phyloP scores from a whole-genome alignment of 2,888 invertebrate species.

The Pseudolycoriella hygida region DNA sequence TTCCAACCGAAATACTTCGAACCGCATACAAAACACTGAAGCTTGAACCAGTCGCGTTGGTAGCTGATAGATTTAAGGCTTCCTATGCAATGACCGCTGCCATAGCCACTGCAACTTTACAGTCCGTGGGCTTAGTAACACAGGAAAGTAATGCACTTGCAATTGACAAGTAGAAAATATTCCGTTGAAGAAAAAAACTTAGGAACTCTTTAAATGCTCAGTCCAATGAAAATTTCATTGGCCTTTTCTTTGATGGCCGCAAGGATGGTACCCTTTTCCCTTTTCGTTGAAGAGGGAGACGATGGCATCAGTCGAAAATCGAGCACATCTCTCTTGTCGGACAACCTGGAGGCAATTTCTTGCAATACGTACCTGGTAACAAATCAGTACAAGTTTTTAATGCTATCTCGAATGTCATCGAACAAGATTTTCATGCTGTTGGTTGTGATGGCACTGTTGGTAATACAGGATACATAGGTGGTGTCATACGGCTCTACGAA shows the following conservation, averaged over 20 bases:
- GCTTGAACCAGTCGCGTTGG: no score
- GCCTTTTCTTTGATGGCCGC: background rate
- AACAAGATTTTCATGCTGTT: background rate
- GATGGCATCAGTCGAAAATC: no score
- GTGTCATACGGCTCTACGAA: no score
- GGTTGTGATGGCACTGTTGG: background rate
- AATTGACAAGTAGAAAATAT: background rate
- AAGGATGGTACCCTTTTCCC: background rate
- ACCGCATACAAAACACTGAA: no score
- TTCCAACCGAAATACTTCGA: no score
- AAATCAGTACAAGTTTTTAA: background rate
- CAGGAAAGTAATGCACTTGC: background rate
- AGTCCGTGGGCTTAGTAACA: background rate
- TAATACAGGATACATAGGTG: background rate
- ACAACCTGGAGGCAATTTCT: background rate
- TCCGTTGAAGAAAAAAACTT: background rate
- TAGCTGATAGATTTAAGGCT: no score
- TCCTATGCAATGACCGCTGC: no score
- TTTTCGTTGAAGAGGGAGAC: background rate
- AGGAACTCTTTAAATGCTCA: background rate
- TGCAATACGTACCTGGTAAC: background rate
- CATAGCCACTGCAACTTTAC: background rate
- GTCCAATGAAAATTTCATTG: background rate
- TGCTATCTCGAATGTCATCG: background rate
- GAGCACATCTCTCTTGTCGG: background rate